Conservation (phyloP, 2,113 vertebrate species). For the Albula glossodonta region DNA sequence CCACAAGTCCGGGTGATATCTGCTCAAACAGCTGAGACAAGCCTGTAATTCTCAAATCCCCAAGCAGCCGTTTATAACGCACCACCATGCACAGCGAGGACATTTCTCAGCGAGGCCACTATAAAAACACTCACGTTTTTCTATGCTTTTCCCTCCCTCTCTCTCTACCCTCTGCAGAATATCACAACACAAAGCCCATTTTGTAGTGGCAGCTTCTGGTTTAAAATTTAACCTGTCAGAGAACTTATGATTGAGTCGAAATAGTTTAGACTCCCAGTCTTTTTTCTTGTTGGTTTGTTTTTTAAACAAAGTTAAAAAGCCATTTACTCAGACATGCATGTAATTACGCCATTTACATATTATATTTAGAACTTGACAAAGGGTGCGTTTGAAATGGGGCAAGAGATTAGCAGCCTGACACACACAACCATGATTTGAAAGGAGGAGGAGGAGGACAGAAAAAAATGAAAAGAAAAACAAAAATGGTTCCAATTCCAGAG, state of each 20-base stretch:
- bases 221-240: slow-evolving; percentile 33
- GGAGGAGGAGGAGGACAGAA: not conserved
- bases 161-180: slow-evolving; percentile 19
- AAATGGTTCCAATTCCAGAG: not conserved
- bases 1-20: not conserved
- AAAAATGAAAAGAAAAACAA: not conserved
- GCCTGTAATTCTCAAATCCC: slow-evolving; percentile 27
- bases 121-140: slow-evolving; percentile 10
- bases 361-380: slow-evolving; percentile 38
- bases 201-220: slow-evolving; percentile 32
- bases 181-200: slow-evolving; percentile 30
- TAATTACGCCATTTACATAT: slow-evolving; percentile 38
- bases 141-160: not conserved
- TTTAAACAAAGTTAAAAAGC: slow-evolving; percentile 30
- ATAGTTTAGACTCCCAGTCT: slow-evolving; percentile 2
- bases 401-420: slow-evolving; percentile 27
- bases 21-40: slow-evolving; percentile 18
- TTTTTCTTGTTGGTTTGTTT: slow-evolving; percentile 32
- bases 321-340: slow-evolving; percentile 37
- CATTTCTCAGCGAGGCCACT: slow-evolving; percentile 10
- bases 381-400: slow-evolving; percentile 25
- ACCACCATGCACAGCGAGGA: not conserved
- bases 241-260: slow-evolving; percentile 25
- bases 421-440: slow-evolving; percentile 3
- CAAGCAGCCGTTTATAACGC: slow-evolving; percentile 24